phyloP scores from a whole-genome alignment of 1,140 invertebrate genomes.

The Camponotus vicinus region DNA sequence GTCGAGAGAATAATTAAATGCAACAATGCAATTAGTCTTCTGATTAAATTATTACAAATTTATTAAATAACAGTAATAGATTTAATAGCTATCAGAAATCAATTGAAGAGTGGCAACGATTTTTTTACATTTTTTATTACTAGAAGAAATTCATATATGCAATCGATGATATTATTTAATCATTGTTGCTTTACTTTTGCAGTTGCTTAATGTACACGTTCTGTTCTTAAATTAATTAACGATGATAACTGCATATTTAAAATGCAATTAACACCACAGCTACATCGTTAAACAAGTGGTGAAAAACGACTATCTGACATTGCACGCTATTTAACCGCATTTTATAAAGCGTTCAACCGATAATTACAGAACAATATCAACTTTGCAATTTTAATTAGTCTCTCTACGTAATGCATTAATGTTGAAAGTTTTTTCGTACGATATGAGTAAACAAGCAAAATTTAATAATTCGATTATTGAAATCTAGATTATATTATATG shows the following conservation, averaged over 20 bases:
- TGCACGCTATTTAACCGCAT: conserved; percentile 5
- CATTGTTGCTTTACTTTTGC: not conserved
- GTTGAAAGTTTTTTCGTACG: not conserved
- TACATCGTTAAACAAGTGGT: not conserved
- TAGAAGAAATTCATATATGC: not conserved
- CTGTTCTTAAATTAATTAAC: conserved; percentile 11
- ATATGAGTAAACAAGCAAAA: not conserved
- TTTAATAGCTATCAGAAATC: not conserved
- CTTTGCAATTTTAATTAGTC: conserved; percentile 20
- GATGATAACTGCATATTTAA: conserved; percentile 6
- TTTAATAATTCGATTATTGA: conserved; percentile 28
- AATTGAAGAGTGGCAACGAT: not conserved
- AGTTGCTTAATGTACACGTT: not conserved
- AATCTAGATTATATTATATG: not conserved
- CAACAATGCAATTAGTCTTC: no score
- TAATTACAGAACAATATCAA: conserved; percentile 19
- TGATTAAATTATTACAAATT: no score
- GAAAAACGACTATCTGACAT: not conserved
- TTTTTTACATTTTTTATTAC: not conserved
- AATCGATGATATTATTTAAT: not conserved
- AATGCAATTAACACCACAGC: conserved; percentile 9
- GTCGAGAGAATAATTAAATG: not conserved
- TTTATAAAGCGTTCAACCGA: conserved; percentile 9
- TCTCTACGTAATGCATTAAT: not conserved
- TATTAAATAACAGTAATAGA: no score